A percentile compares a stretch with the other conserved stretches of the same genome.
Conservation (phyloP, 2,888 invertebrate genomes). For the Scaptomyza flava region DNA sequence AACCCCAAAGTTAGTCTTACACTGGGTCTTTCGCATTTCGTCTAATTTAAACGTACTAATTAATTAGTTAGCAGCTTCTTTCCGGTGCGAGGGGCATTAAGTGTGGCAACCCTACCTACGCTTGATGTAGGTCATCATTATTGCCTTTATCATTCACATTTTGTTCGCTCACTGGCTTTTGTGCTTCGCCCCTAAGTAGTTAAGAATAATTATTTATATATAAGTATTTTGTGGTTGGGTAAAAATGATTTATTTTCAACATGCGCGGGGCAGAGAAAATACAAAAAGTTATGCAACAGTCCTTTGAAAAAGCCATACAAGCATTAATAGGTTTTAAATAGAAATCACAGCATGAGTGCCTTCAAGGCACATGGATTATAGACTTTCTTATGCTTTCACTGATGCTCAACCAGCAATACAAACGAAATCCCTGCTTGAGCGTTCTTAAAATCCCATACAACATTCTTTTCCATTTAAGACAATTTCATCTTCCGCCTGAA, state of each 20-base stretch:
- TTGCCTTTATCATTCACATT: conserved; percentile 28
- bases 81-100: conserved; percentile 12
- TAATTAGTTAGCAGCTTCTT: conserved; percentile 51
- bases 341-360: background rate
- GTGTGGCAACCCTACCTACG: conserved; percentile 17
- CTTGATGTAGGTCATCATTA: conserved; percentile 56
- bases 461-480: background rate
- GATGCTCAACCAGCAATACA: too few species aligned
- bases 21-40: conserved; percentile 57
- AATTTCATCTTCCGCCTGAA: conserved; percentile 24
- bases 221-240: background rate
- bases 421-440: background rate
- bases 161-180: conserved; percentile 25
- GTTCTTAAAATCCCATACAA: background rate
- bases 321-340: background rate
- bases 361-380: background rate
- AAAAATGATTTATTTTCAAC: background rate
- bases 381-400: background rate
- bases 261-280: background rate
- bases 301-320: background rate
- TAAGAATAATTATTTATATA: conserved; percentile 14
- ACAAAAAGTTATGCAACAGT: background rate
- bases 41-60: conserved; percentile 60
- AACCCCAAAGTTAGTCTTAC: conserved; percentile 40
- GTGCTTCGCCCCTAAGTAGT: conserved; percentile 16